Conservation (phyloP, 1,140 invertebrate species). For the Carposina sasakii region DNA sequence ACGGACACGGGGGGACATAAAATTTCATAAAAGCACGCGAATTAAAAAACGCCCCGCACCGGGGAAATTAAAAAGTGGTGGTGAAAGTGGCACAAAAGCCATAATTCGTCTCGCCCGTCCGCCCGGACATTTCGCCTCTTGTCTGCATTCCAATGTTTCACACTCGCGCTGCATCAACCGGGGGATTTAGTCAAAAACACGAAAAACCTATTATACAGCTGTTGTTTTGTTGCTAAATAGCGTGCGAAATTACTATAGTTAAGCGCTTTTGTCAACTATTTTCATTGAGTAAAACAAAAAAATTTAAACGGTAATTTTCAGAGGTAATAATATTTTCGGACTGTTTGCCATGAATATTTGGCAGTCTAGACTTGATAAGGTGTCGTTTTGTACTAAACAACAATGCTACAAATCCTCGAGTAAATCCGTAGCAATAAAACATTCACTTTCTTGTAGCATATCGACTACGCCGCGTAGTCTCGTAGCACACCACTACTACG, state of each 20-base stretch:
- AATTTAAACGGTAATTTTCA: too few relatives aligned
- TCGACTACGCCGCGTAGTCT: too few relatives aligned
- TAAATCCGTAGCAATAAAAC: too few relatives aligned
- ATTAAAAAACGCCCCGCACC: slow-evolving; percentile 55
- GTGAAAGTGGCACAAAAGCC: slow-evolving; percentile 63
- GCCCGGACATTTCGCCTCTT: slow-evolving; percentile 34
- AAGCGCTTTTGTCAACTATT: slow-evolving; percentile 54
- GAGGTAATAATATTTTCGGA: too few relatives aligned
- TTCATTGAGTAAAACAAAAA: too few relatives aligned
- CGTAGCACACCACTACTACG: too few relatives aligned
- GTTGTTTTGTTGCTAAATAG: slow-evolving; percentile 56
- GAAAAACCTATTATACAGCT: slow-evolving; percentile 62
- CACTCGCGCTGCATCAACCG: slow-evolving; percentile 32
- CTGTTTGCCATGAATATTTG: too few relatives aligned
- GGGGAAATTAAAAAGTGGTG: slow-evolving; percentile 56
- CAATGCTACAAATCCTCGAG: too few relatives aligned
- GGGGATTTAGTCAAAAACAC: slow-evolving; percentile 54
- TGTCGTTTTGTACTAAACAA: too few relatives aligned
- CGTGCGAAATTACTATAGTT: slow-evolving; percentile 45
- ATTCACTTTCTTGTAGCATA: too few relatives aligned
- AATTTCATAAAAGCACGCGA: slow-evolving; percentile 56
- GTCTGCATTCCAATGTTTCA: slow-evolving; percentile 37
- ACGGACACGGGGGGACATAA: slow-evolving; percentile 37
- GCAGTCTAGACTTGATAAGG: too few relatives aligned
- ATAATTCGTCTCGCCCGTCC: slow-evolving; percentile 61